These are phyloP conservation scores for Hexactinellida sp. DNA, from an alignment of 37 sponge, comb jelly and placozoan species.

Conservation along the genomic window DNA sequence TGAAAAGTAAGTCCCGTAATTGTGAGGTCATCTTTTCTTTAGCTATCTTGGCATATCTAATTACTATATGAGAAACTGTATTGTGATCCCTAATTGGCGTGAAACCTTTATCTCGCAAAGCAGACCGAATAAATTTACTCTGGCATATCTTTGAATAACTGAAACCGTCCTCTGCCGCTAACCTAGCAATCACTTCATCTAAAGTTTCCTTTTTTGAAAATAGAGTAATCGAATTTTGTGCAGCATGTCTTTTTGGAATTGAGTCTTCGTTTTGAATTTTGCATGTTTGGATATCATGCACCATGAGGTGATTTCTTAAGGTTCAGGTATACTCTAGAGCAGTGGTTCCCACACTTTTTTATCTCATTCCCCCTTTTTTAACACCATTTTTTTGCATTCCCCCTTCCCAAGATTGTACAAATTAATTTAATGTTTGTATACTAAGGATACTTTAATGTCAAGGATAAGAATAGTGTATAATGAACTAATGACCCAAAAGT, in stretches of 20 bases:
- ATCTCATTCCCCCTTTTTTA: no score
- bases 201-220: constrained; percentile 7
- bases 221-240: background rate
- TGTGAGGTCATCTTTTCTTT: background rate
- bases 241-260: background rate
- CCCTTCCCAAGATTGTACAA: no score
- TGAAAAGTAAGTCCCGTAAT: background rate
- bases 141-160: background rate
- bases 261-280: background rate
- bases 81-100: background rate
- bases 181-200: background rate
- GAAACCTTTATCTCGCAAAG: background rate
- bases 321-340: no score
- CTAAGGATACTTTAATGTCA: no score
- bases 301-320: background rate
- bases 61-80: background rate
- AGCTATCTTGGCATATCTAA: background rate
- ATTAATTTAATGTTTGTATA: no score
- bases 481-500: no score
- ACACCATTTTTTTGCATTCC: no score
- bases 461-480: no score
- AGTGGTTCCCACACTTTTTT: no score
- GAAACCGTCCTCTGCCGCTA: background rate
- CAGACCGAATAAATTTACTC: background rate
- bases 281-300: background rate